These are phyloP conservation scores for Hyperopisus bebe DNA, from an alignment of 2,113 vertebrate genomes.

Conservation along the genomic window DNA sequence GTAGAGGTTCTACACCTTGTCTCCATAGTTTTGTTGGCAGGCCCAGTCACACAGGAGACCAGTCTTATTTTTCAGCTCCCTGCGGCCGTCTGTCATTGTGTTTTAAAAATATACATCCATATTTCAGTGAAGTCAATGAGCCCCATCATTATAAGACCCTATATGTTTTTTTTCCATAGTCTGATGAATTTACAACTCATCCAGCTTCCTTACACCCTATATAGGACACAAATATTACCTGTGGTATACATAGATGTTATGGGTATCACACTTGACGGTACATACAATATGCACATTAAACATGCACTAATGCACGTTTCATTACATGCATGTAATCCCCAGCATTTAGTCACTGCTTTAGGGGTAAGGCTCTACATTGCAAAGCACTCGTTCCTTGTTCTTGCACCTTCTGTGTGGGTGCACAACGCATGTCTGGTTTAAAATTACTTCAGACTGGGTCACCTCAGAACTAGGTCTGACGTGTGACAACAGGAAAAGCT, in stretches of 20 bases:
- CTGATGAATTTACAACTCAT: background rate
- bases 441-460: constrained; percentile 5
- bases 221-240: background rate
- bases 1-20: background rate
- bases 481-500: background rate
- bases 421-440: background rate
- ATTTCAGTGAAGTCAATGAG: background rate
- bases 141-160: background rate
- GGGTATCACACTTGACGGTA: background rate
- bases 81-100: background rate
- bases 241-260: background rate
- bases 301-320: background rate
- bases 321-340: background rate
- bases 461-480: background rate
- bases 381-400: background rate
- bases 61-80: background rate
- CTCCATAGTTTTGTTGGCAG: background rate
- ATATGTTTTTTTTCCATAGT: background rate
- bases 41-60: background rate
- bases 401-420: background rate
- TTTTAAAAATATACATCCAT: background rate
- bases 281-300: background rate
- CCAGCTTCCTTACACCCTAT: background rate
- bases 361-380: background rate
- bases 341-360: background rate